phyloP scores from a whole-genome alignment of 2,888 invertebrate species.

The Drosophila neonasuta region DNA sequence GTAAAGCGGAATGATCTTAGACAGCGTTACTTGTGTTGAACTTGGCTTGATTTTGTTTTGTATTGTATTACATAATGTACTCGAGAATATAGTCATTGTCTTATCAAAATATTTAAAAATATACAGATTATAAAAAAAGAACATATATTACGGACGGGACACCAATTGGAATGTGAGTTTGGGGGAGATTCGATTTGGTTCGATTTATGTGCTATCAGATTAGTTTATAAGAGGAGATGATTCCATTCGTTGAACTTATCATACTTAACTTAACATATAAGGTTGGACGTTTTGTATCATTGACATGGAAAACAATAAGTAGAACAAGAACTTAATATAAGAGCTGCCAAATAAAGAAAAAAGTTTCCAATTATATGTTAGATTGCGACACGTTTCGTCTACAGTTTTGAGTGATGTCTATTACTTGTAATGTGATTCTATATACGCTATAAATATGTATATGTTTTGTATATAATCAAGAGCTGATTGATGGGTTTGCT shows the following conservation, averaged over 20 bases:
- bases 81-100: constrained; percentile 36
- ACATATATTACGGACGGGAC: constrained; percentile 43
- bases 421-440: constrained; percentile 20
- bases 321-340: constrained; percentile 25
- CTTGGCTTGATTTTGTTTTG: constrained; percentile 21
- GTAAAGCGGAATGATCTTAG: constrained; percentile 41
- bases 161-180: constrained; percentile 16
- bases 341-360: constrained; percentile 6
- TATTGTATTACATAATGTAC: constrained; percentile 35
- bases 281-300: constrained; percentile 64
- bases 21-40: neutral
- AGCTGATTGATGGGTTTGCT: constrained; percentile 37
- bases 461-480: constrained; percentile 45
- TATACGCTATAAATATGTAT: constrained; percentile 32
- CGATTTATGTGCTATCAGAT: constrained; percentile 20
- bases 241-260: constrained; percentile 50
- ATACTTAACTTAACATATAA: constrained; percentile 69
- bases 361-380: neutral
- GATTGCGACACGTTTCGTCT: constrained; percentile 43
- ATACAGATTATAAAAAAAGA: constrained; percentile 41
- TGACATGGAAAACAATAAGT: constrained; percentile 12
- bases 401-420: constrained; percentile 31
- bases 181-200: constrained; percentile 4
- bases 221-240: constrained; percentile 17
- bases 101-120: constrained; percentile 50